Evolutionary conservation across 1,140 invertebrate genomes (phyloP).

Genomic region (Aricia agestis): DNA sequence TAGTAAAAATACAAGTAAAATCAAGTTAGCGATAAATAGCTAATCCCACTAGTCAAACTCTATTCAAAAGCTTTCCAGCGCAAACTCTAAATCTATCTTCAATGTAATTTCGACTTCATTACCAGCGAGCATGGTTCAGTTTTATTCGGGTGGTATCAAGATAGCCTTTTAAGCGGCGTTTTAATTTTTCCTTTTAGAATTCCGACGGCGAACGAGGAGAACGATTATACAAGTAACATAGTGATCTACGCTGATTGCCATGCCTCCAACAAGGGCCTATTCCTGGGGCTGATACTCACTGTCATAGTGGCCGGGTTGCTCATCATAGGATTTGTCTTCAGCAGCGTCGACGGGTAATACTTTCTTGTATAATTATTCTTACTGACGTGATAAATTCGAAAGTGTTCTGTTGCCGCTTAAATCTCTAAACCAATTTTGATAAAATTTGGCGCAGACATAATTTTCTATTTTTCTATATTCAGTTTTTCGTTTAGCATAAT

Average conservation of each 20-base stretch:
- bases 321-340: constrained; percentile 82
- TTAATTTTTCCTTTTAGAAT: constrained; percentile 43
- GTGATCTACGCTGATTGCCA: constrained; percentile 84
- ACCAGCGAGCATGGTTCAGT: neutral
- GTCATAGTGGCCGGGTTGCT: constrained; percentile 80
- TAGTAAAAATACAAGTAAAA: too few species aligned
- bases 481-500: too few species aligned
- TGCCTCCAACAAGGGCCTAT: constrained; percentile 83
- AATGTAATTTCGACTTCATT: neutral
- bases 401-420: too few species aligned
- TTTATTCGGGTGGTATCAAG: neutral
- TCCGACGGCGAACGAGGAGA: constrained; percentile 66
- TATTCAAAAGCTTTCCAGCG: neutral
- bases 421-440: too few species aligned
- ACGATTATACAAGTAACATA: constrained; percentile 77
- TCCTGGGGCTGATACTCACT: constrained; percentile 81
- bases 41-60: neutral
- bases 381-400: neutral
- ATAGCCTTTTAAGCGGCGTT: neutral
- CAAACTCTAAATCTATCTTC: neutral
- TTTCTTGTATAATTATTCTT: constrained; percentile 25
- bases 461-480: too few species aligned
- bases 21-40: neutral
- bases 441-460: too few species aligned
- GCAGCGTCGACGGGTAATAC: constrained; percentile 70